phyloP scores from a whole-genome alignment of 2,888 invertebrate species.

The Teleogryllus oceanicus region DNA sequence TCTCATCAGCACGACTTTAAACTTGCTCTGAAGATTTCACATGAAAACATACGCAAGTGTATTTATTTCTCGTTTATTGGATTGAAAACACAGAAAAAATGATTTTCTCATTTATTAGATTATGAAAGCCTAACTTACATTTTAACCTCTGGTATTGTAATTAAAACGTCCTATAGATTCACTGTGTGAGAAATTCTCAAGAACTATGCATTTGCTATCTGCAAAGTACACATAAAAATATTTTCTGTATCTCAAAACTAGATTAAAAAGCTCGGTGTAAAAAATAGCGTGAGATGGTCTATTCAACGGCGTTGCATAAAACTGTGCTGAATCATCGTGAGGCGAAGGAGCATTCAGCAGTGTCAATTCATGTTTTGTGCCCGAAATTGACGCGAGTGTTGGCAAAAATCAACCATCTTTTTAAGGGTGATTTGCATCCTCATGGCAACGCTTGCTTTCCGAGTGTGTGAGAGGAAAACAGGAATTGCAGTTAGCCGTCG shows the following conservation, averaged over 20 bases:
- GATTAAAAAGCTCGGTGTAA: not conserved
- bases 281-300: not conserved
- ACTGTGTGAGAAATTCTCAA: not conserved
- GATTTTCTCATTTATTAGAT: not conserved
- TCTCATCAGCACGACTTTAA: too few relatives aligned
- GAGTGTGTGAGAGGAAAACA: not conserved
- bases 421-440: too few relatives aligned
- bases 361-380: not conserved
- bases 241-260: not conserved
- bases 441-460: too few relatives aligned
- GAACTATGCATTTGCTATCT: not conserved
- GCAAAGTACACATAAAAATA: conserved; percentile 18
- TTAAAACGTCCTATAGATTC: not conserved
- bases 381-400: not conserved
- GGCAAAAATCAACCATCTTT: not conserved
- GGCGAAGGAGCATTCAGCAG: not conserved
- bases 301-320: not conserved
- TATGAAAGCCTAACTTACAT: not conserved
- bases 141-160: not conserved
- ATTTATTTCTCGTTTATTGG: too few relatives aligned
- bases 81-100: too few relatives aligned
- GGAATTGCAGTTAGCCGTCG: not conserved
- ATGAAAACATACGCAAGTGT: too few relatives aligned
- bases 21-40: too few relatives aligned
- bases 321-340: not conserved